Evolutionary conservation across 2,888 invertebrate genomes (phyloP).

Genomic region (Odontocolon sp.): DNA sequence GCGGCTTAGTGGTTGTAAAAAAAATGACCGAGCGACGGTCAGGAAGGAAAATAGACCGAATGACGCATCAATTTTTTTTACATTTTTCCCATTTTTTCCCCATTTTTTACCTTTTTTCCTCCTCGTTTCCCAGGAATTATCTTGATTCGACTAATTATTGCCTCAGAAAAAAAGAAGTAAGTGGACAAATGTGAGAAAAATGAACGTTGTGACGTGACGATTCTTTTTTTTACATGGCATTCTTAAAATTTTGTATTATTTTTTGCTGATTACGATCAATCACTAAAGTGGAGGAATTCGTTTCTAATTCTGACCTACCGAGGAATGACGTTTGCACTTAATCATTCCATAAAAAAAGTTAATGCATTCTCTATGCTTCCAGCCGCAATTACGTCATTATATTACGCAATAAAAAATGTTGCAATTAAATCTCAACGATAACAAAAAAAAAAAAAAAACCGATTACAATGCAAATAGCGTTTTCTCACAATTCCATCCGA

Average conservation of each 20-base stretch:
- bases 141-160: slow-evolving; percentile 1
- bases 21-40: not conserved
- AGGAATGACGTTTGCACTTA: slow-evolving; percentile 33
- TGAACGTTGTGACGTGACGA: too few relatives aligned
- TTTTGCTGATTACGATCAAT: slow-evolving; percentile 26
- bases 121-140: not conserved
- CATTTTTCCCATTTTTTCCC: not conserved
- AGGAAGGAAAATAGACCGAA: slow-evolving; percentile 1
- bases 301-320: slow-evolving; percentile 22
- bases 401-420: too few relatives aligned
- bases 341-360: not conserved
- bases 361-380: not conserved
- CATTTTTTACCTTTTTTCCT: not conserved
- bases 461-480: not conserved
- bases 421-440: not conserved
- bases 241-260: not conserved
- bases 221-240: too few relatives aligned
- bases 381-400: not conserved
- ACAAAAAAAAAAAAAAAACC: not conserved
- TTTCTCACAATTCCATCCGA: not conserved
- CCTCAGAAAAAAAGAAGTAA: not conserved
- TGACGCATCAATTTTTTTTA: slow-evolving; percentile 16
- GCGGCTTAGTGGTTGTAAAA: slow-evolving; percentile 16
- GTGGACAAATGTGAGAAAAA: not conserved
- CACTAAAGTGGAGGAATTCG: slow-evolving; percentile 1